Percentiles rank a stretch among this genome's conserved stretches.
These are phyloP conservation scores for Eretmocerus hayati DNA, from an alignment of 2,888 invertebrate species.

Conservation along the genomic window DNA sequence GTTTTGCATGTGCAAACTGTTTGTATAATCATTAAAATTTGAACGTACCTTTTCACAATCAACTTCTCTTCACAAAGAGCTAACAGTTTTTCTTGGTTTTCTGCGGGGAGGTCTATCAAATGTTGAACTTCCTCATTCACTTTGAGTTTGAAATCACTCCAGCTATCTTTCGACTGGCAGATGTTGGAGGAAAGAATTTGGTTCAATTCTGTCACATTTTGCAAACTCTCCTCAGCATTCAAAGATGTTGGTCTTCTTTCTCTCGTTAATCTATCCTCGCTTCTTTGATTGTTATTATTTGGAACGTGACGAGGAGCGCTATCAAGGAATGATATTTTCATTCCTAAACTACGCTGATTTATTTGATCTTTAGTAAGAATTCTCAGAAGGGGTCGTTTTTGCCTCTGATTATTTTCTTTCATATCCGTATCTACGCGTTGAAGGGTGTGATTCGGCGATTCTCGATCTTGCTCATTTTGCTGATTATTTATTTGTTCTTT, in stretches of 20 bases:
- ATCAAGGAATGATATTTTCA: conserved; percentile 11
- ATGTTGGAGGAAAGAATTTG: not conserved
- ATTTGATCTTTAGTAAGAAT: conserved; percentile 35
- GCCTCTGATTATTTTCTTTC: too few relatives aligned
- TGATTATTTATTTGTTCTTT: conserved; percentile 37
- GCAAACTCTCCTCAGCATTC: not conserved
- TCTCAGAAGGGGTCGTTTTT: conserved; percentile 24
- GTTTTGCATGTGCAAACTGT: not conserved
- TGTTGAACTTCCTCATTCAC: conserved; percentile 29
- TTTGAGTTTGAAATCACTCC: conserved; percentile 28
- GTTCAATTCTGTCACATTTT: not conserved
- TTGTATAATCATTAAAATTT: not conserved
- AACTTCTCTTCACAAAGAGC: conserved; percentile 33
- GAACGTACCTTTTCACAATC: conserved; percentile 35
- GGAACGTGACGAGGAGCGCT: not conserved
- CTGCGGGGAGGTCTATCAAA: conserved; percentile 24
- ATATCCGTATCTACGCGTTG: too few relatives aligned
- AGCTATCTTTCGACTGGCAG: conserved; percentile 3
- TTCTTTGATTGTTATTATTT: conserved; percentile 5
- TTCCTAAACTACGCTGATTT: conserved; percentile 26
- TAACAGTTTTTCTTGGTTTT: conserved; percentile 28
- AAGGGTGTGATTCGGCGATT: too few relatives aligned
- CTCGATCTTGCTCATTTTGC: too few relatives aligned
- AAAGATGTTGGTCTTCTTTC: not conserved
- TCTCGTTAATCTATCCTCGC: not conserved